Conservation (phyloP, 2,113 vertebrate genomes). For the Axis porcinus region DNA sequence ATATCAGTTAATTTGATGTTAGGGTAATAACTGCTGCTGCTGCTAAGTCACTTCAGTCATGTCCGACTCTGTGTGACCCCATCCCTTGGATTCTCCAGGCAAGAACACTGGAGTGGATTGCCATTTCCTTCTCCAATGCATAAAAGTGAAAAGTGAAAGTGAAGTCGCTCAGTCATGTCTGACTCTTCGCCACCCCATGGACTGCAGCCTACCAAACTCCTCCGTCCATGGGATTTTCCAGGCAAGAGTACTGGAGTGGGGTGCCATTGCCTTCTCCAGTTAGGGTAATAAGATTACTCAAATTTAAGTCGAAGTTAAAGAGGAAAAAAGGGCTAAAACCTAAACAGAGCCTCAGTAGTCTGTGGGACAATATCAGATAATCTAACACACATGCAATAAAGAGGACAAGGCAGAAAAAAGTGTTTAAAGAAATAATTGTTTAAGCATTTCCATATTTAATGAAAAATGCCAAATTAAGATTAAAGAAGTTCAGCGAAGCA, state of each 20-base stretch:
- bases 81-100: too few species aligned
- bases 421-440: not conserved
- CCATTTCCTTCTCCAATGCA: too few species aligned
- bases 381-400: not conserved
- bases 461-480: not conserved
- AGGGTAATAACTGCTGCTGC: not conserved
- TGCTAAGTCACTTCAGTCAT: too few species aligned
- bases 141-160: too few species aligned
- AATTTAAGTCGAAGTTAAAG: not conserved
- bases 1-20: not conserved
- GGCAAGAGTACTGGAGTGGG: too few species aligned
- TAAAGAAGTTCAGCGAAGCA: not conserved
- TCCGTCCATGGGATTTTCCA: too few species aligned
- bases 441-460: not conserved
- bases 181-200: too few species aligned
- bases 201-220: too few species aligned
- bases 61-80: too few species aligned
- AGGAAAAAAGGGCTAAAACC: not conserved
- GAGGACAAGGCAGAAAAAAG: not conserved
- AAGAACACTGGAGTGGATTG: too few species aligned
- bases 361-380: not conserved
- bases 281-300: not conserved
- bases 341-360: not conserved
- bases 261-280: too few species aligned
- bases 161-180: too few species aligned